Evolutionary conservation across 2,888 invertebrate genomes (phyloP), one percentile per base, ranked within the genome.

Genomic region (Pycnomerus fuliginosus): DNA sequence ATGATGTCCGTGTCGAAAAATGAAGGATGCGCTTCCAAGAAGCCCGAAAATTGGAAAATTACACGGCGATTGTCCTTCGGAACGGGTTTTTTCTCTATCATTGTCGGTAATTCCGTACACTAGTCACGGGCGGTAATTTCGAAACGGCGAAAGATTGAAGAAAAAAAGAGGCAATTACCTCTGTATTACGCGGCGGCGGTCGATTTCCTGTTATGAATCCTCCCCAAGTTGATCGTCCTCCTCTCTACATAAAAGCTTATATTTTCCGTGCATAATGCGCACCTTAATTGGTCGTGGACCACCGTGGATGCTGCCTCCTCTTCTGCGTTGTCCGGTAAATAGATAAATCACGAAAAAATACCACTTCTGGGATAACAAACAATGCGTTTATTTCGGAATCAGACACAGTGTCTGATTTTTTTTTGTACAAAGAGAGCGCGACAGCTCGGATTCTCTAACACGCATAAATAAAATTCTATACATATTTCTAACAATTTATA

Each of bases 261-360:
- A 61, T 64, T 62, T 65, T 62, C 58, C 57, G 56, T 63, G 60
- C 58, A 65, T 65, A 67, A 67, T 65, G 61, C 59, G 55, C 59
- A 56, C 58, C 65, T 64, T 67, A 68, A 68, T 67, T 67, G 65
- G 61, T 55, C 59, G 45, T 42, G 61, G 68, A 68, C 68, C 68
- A 68, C 68, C 68, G 55, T 54, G 56, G 56, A 46, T 48, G 60
- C 56, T 52, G 51, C 52, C 38, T 36, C 34, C 38, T 49, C 42
- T n/a, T n/a, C n/a, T n/a, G n/a, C n/a, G n/a, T n/a, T n/a, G n/a
- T n/a, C n/a, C n/a, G n/a, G n/a, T n/a, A n/a, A 58, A 57, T 60
- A 62, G 57, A 53, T 50, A 48, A 53, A 50, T 53, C 53, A 49
- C 27, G 24, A 51, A 40, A 15, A 14, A 15, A 38, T 12, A 39